These are phyloP conservation scores for Simalia tracyae DNA, from an alignment of 2,797 vertebrate genomes.

Conservation along the genomic window DNA sequence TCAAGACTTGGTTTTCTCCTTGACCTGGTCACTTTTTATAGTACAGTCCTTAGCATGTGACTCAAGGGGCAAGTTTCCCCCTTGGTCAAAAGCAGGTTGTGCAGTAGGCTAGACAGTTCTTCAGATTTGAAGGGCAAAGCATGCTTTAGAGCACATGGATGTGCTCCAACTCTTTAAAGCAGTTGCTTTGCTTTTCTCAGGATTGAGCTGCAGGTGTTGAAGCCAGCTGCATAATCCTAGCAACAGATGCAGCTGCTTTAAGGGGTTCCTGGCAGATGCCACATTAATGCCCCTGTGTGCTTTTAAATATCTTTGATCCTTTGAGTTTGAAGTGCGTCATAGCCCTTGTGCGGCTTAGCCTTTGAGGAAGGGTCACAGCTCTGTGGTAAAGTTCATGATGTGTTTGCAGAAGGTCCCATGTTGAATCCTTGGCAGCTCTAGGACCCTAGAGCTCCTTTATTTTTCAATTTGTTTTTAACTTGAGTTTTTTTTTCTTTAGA, in stretches of 20 bases:
- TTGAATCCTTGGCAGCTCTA: neutral
- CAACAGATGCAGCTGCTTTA: neutral
- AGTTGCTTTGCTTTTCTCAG: neutral
- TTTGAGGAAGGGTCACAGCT: neutral
- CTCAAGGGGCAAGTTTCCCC: neutral
- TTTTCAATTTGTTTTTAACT: neutral
- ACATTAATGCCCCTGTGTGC: neutral
- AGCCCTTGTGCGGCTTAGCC: neutral
- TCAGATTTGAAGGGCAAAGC: neutral
- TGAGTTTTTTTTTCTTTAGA: neutral
- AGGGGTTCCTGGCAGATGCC: neutral
- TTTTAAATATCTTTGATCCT: neutral
- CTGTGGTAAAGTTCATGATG: neutral
- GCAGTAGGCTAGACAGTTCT: neutral
- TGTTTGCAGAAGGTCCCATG: neutral
- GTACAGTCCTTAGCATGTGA: neutral
- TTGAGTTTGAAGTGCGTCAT: neutral
- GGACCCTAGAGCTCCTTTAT: neutral
- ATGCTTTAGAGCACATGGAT: neutral
- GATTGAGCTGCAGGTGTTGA: neutral
- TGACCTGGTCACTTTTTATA: neutral
- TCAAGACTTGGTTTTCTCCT: neutral
- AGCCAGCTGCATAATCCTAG: neutral
- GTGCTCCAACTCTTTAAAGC: neutral
- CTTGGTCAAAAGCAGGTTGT: neutral